These are phyloP conservation scores for Protobothrops flavoviridis DNA, from an alignment of 2,113 vertebrate genomes.

Conservation along the genomic window DNA sequence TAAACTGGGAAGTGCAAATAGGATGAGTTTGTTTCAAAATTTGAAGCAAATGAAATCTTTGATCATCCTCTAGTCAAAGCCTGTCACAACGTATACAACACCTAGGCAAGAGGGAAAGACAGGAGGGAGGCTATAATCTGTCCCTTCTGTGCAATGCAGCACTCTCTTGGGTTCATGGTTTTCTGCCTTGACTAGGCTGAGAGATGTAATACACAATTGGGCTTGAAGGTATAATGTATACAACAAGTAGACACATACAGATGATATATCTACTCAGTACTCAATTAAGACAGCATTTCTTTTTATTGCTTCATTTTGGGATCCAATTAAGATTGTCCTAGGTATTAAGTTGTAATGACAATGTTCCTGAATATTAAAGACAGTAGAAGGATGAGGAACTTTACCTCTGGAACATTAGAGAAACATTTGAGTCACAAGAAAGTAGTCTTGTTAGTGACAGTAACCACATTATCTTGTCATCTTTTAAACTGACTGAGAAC, in stretches of 20 bases:
- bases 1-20: background rate
- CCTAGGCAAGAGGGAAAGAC: background rate
- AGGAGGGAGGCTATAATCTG: background rate
- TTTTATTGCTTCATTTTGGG: background rate
- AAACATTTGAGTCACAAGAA: constrained; percentile 62
- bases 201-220: background rate
- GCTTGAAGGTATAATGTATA: background rate
- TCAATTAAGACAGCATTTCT: background rate
- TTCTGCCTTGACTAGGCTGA: background rate
- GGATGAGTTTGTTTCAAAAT: background rate
- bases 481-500: constrained; percentile 59
- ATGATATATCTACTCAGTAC: background rate
- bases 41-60: background rate
- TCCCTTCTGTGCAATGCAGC: background rate
- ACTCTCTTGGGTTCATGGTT: background rate
- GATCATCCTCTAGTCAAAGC: background rate
- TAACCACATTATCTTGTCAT: constrained; percentile 62
- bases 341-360: background rate
- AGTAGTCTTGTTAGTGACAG: constrained; percentile 67
- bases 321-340: background rate
- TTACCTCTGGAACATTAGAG: constrained; percentile 43
- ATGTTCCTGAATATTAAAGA: background rate
- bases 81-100: background rate
- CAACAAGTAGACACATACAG: background rate
- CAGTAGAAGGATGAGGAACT: background rate